phyloP scores from a whole-genome alignment of 2,797 vertebrate species.

The Nothura maculosa region DNA sequence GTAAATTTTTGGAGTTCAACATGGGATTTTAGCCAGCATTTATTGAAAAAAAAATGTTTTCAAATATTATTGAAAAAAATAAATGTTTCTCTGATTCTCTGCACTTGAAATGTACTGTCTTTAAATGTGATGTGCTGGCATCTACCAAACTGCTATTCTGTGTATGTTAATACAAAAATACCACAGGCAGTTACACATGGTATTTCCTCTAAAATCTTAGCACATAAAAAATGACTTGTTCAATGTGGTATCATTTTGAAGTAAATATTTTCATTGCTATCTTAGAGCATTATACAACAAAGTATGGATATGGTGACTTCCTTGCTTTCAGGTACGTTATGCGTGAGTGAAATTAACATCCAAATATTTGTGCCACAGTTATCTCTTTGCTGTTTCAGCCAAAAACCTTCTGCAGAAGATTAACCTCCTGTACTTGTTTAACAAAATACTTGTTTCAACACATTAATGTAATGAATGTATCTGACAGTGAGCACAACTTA shows the following conservation, averaged over 20 bases:
- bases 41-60: background rate
- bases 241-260: background rate
- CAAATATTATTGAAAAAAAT: background rate
- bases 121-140: background rate
- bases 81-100: background rate
- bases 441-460: constrained; percentile 12
- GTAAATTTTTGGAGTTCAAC: background rate
- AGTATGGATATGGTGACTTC: background rate
- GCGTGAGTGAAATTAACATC: background rate
- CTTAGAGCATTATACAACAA: background rate
- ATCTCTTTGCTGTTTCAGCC: background rate
- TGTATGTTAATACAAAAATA: background rate
- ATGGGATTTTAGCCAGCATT: background rate
- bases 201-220: background rate
- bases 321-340: background rate
- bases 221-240: background rate
- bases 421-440: constrained; percentile 5
- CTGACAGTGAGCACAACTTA: constrained; percentile 24
- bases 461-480: background rate
- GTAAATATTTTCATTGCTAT: background rate
- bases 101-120: background rate
- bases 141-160: background rate
- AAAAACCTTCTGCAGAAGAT: background rate
- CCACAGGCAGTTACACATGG: background rate
- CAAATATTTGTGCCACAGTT: background rate